Evolutionary conservation across 2,797 vertebrate genomes (phyloP).

Genomic region (Sparidentex hasta): DNA sequence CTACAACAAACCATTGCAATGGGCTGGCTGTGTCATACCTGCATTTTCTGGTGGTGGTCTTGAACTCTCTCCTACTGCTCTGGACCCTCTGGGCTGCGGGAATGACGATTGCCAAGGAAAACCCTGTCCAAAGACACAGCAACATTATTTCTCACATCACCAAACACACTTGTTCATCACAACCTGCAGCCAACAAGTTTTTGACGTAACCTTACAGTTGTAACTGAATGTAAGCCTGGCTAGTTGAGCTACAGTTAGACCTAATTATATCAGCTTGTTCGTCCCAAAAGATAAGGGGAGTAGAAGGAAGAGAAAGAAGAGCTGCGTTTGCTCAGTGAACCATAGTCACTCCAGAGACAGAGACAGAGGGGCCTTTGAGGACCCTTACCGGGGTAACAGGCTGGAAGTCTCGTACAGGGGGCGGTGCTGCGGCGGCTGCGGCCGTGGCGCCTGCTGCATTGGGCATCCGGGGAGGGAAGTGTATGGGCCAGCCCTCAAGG

Average conservation of each 20-base stretch:
- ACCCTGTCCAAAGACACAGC: conserved; percentile 79
- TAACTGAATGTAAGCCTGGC: conserved; percentile 44
- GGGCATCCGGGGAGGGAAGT: conserved; percentile 90
- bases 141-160: conserved; percentile 3
- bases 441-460: conserved; percentile 80
- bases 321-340: conserved; percentile 63
- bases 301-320: conserved; percentile 51
- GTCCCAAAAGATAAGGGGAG: conserved; percentile 38
- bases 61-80: conserved; percentile 86
- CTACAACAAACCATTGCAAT: neutral
- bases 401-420: conserved; percentile 89
- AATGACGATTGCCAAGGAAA: conserved; percentile 92
- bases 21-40: conserved; percentile 79
- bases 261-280: conserved; percentile 33
- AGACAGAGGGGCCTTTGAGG: conserved; percentile 67
- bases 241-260: conserved; percentile 32
- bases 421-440: conserved; percentile 81
- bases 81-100: conserved; percentile 87
- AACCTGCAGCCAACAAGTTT: conserved; percentile 47
- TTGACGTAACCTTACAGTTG: conserved; percentile 32
- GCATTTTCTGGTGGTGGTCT: conserved; percentile 90
- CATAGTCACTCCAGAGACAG: conserved; percentile 70
- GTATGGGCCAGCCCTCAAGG: conserved; percentile 93
- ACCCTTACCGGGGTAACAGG: conserved; percentile 87
- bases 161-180: neutral